These are phyloP conservation scores for Mamestra configurata DNA, from an alignment of 1,140 invertebrate genomes.

Conservation along the genomic window DNA sequence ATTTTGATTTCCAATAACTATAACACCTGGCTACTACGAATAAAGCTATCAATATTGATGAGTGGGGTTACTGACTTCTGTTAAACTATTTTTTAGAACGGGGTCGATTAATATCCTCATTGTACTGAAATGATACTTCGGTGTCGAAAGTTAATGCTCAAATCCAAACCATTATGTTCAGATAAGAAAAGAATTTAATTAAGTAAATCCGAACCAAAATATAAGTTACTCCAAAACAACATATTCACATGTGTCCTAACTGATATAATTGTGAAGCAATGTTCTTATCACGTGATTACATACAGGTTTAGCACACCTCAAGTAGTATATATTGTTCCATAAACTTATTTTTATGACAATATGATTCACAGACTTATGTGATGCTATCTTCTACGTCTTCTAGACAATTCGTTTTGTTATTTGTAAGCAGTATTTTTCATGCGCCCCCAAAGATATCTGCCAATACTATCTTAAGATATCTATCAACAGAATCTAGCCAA, in stretches of 20 bases:
- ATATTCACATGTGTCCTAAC: background rate
- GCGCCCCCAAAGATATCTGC: conserved; percentile 6
- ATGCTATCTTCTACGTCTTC: background rate
- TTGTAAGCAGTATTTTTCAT: conserved; percentile 19
- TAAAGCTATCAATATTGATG: conserved; percentile 51
- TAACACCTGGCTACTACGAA: conserved; percentile 33
- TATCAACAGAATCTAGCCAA: conserved; percentile 28
- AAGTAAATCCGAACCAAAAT: background rate
- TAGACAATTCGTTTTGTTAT: conserved; percentile 9
- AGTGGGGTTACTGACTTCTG: conserved; percentile 41
- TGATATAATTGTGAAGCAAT: background rate
- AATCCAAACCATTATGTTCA: background rate
- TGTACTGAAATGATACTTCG: background rate
- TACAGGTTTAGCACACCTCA: background rate
- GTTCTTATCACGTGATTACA: background rate
- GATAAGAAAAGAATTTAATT: no score
- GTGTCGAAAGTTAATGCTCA: background rate
- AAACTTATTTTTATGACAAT: conserved; percentile 2
- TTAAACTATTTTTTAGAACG: background rate
- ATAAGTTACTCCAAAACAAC: background rate
- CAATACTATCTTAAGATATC: no score
- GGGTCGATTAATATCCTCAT: conserved; percentile 7
- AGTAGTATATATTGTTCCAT: background rate
- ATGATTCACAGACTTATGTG: background rate
- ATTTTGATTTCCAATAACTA: conserved; percentile 33